phyloP scores from a whole-genome alignment of 2,113 vertebrate species.

The Gulo gulo region DNA sequence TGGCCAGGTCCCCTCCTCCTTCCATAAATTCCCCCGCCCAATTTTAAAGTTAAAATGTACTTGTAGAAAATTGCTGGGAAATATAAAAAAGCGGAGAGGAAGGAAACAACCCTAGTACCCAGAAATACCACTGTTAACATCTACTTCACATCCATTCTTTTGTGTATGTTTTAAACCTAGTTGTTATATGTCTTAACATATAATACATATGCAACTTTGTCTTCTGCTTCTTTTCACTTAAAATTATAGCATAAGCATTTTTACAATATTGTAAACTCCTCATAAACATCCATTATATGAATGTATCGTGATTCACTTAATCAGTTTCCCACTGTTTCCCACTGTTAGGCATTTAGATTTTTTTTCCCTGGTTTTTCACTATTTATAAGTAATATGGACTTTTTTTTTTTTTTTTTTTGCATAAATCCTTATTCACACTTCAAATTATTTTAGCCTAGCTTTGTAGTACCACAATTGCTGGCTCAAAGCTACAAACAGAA shows the following conservation, averaged over 20 bases:
- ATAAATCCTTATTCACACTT: conserved; percentile 43
- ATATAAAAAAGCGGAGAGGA: not conserved
- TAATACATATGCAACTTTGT: conserved; percentile 35
- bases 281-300: conserved; percentile 55
- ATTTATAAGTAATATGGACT: conserved; percentile 47
- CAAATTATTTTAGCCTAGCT: conserved; percentile 25
- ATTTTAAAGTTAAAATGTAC: conserved; percentile 36
- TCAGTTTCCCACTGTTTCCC: conserved; percentile 64
- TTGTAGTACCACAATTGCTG: conserved; percentile 31
- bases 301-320: conserved; percentile 58
- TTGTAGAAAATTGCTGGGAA: conserved; percentile 35
- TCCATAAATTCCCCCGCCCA: not conserved
- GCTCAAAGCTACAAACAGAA: not conserved
- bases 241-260: conserved; percentile 57
- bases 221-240: conserved; percentile 47
- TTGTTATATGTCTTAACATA: conserved; percentile 43
- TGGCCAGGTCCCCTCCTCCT: not conserved
- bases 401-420: not conserved
- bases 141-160: not conserved
- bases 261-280: conserved; percentile 54
- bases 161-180: conserved; percentile 32
- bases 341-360: conserved; percentile 56
- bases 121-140: conserved; percentile 40
- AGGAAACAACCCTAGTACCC: not conserved
- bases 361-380: conserved; percentile 37